Evolutionary conservation across 2,113 vertebrate species (phyloP).

Genomic region (Sus scrofa): T2T-Sscrofa CM000824.6:89476501-89477000

Average conservation of each 20-base stretch:
- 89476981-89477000: background rate
- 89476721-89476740: background rate
- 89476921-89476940: background rate
- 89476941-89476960: background rate
- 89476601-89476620: no score
- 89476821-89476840: background rate
- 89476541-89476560: no score
- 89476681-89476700: background rate
- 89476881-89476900: background rate
- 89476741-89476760: background rate
- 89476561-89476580: no score
- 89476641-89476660: no score
- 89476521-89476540: no score
- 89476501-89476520: no score
- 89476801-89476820: background rate
- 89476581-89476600: no score
- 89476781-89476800: background rate
- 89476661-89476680: no score
- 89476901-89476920: background rate
- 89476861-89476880: background rate
- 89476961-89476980: background rate
- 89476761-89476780: background rate
- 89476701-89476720: background rate
- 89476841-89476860: background rate
- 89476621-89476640: no score